phyloP scores from a whole-genome alignment of 2,113 vertebrate genomes.

The Phylloscopus trochilus region DNA sequence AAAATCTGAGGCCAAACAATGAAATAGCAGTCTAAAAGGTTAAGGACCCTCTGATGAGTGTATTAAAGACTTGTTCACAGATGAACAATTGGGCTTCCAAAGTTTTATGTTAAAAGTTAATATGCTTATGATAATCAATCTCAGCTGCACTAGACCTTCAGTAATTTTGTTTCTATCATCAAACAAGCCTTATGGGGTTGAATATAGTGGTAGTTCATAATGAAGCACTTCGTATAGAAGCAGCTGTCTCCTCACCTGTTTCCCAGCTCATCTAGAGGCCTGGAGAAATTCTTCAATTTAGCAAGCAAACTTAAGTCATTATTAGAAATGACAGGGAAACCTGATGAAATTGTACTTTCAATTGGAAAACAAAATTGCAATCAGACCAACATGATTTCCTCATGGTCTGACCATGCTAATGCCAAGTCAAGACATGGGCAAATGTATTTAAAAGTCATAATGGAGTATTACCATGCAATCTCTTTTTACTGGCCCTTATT shows the following conservation, averaged over 20 bases:
- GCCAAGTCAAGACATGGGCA: constrained; percentile 92
- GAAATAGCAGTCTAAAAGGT: neutral
- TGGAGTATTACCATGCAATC: constrained; percentile 94
- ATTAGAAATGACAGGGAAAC: constrained; percentile 99
- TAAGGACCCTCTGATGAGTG: neutral
- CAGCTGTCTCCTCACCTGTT: constrained; percentile 80
- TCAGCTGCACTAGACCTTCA: neutral
- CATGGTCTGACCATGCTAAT: constrained; percentile 92
- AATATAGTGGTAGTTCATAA: constrained; percentile 33
- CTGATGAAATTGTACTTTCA: constrained; percentile 99
- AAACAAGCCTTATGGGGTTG: constrained; percentile 44
- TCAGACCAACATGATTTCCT: constrained; percentile 97
- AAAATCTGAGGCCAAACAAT: neutral
- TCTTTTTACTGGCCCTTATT: constrained; percentile 92
- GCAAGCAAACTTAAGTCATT: constrained; percentile 90
- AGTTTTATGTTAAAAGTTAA: constrained; percentile 55
- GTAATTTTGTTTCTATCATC: constrained; percentile 57
- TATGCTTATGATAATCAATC: constrained; percentile 47
- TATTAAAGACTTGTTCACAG: neutral
- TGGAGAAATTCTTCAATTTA: constrained; percentile 90
- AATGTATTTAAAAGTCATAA: constrained; percentile 99
- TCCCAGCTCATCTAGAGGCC: constrained; percentile 71
- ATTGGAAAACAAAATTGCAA: constrained; percentile 99
- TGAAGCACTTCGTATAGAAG: constrained; percentile 40
- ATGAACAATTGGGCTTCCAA: neutral